Base-by-base conservation (phyloP, 2,797 vertebrate species). In the Myiotriccus ornatus region DNA sequence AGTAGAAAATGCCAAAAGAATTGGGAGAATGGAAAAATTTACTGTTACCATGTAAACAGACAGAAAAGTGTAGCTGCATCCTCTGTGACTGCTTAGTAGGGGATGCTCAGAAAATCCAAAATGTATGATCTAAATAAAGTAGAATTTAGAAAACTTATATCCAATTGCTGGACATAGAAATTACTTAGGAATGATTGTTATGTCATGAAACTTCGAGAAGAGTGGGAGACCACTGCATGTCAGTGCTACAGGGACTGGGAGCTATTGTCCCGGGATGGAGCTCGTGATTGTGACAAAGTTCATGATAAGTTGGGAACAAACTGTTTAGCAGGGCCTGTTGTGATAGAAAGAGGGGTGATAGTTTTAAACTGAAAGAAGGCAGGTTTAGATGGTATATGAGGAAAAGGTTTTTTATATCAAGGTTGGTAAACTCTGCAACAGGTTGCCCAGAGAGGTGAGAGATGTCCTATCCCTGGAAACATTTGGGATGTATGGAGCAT, bases 1-100 rank as follows among this genome's bases (percentile, higher is more conserved):
- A 96, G 84, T 96, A 84, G 94, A 96, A 98, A 97, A 97, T 88
- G 84, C 17, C 35, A 93, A 92, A 80, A 76, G 23, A 88, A 63
- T 7, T 34, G 30, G 21, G 15, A 83, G 60, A 90, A 79, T 74
- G 71, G 78, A 89, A 94, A 93, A 91, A 82, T 73, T 62, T 67
- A 21, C 27, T 53, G 14, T 77, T 89, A 23, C 16, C 22, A 10
- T 1, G 2, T 83, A 56, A 60, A 41, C 47, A 84, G 44, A 78
- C 5, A 19, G 47, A 67, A 63, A 81, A 93, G 41, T 1, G 0
- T 65, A 41, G 44, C 55, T 65, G 57, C 17, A 39, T 64, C 83
- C 27, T 90, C 50, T 7, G 1, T 56, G 43, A 64, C 30, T 80
- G 16, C 30, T 75, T 59, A 39, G 34, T 11, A 57, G 12, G 9